Evolutionary conservation across 1,140 invertebrate genomes (phyloP).

Genomic region (Heliconius himera): DNA sequence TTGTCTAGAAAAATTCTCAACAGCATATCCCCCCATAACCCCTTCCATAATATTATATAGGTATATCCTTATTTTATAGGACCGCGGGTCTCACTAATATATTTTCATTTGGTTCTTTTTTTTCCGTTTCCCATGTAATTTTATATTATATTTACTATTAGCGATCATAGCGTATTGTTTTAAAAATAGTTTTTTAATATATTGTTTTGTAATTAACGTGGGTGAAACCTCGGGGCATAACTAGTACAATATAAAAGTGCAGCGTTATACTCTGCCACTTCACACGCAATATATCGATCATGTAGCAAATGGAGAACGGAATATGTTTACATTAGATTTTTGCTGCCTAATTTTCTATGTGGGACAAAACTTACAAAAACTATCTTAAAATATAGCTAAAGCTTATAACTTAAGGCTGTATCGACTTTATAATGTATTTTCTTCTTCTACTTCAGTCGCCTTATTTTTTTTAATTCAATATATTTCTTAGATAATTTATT

Average conservation of each 20-base stretch:
- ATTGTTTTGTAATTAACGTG: too few species aligned
- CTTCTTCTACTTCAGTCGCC: background rate
- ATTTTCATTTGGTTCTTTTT: too few species aligned
- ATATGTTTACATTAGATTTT: background rate
- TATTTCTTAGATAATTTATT: background rate
- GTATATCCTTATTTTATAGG: too few species aligned
- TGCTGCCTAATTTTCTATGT: background rate
- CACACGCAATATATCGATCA: background rate
- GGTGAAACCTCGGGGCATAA: too few species aligned
- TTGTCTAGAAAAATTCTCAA: too few species aligned
- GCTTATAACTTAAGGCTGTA: background rate
- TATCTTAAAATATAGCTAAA: background rate
- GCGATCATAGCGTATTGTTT: too few species aligned
- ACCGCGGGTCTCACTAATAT: too few species aligned
- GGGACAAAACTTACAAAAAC: background rate
- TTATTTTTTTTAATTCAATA: background rate
- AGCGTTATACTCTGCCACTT: background rate
- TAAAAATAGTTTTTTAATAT: too few species aligned
- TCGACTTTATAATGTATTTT: constrained; percentile 4
- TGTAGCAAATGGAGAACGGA: background rate
- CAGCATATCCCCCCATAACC: too few species aligned
- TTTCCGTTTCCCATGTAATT: too few species aligned
- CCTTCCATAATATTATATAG: too few species aligned
- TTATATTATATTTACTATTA: too few species aligned
- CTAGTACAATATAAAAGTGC: background rate